Evolutionary conservation across 2,797 vertebrate genomes (phyloP), one percentile per base, ranked within the genome.

Genomic region (Danio choprae): DNA sequence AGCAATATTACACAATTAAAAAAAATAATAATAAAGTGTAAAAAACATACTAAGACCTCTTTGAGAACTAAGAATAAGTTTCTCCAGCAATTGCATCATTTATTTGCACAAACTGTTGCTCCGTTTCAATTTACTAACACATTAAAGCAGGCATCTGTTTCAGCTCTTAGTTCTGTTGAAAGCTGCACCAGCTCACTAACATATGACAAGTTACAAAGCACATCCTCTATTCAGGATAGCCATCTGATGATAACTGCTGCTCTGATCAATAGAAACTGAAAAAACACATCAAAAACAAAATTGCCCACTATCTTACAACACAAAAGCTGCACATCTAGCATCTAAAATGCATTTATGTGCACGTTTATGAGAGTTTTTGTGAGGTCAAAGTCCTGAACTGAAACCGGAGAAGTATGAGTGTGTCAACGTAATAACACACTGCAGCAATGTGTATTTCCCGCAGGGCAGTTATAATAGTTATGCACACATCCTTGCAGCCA

Each of bases 391-490:
- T 48, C n/a, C 41, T 46, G 22, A 50, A 50, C 6, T 8, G 10
- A 65, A 44, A 22, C 11, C n/a, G 20, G 13, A 6, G 18, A 65
- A 56, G 15, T 51, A 15, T 22, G 7, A 29, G 29, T 9, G 11
- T 36, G 5, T 58, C 51, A 68, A 68, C 11, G 16, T 38, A 59
- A 64, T 2, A 46, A 67, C 22, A 22, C 20, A 38, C n/a, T 44
- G 41, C 16, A 48, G 40, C 51, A 68, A 55, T 58, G 51, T 22
- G 22, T 36, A 67, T 67, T 67, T 68, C 22, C 63, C 20, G 29
- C 29, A 70, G 56, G 64, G 41, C 44, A 70, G 43, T n/a, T n/a
- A n/a, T 72, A 55, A 69, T 22, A 63, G 67, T 55, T 53, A 72
- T 62, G 48, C 20, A 44, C 44, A 63, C 13, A 51, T 63, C 38